Evolutionary conservation across 1,140 invertebrate genomes (phyloP), one percentile per base, ranked within the genome.

Genomic region (Kradibia gibbosae): DNA sequence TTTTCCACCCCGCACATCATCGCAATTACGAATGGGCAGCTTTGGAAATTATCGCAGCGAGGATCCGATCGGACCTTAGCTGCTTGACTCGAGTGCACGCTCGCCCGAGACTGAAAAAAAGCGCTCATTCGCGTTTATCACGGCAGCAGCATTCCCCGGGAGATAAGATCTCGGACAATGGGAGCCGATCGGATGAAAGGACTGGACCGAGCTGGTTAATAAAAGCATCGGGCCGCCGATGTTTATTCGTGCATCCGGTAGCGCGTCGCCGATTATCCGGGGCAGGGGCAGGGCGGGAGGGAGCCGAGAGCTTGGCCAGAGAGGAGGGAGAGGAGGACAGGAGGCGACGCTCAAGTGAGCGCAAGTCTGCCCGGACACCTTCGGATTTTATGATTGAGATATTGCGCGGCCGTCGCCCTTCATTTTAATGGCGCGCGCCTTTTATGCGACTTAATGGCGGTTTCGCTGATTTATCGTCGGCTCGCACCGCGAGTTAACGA

Each of bases 401-500:
- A 67, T 67, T 67, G 62, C 62, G 62, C 62, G 34, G 62, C 60
- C 31, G 62, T 39, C 62, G 34, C 34, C 62, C 62, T 67, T 67
- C 22, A 39, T 67, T 67, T 67, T 67, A 67, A 67, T 67, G 62
- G 62, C 62, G 62, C 62, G 62, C 62, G 34, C 36, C 34, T 67
- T 67, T 67, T 67, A 67, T 67, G 62, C 62, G 62, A 36, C 62
- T 67, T 67, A 67, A 67, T 67, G 62, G 62, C 34, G 62, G 34
- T 67, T 67, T 39, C 34, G 62, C 34, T 67, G 62, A 67, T 67
- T 67, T 67, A 67, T 67, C 62, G 62, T 36, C 17, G 36, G 11
- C 17, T 67, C 62, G 62, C 36, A 67, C 62, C 28, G 31, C 22
- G 62, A 36, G 1, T 39, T 67, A 67, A 67, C 62, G 62, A 67